Evolutionary conservation across 1,140 invertebrate genomes (phyloP).

Genomic region (Venturia canescens): DNA sequence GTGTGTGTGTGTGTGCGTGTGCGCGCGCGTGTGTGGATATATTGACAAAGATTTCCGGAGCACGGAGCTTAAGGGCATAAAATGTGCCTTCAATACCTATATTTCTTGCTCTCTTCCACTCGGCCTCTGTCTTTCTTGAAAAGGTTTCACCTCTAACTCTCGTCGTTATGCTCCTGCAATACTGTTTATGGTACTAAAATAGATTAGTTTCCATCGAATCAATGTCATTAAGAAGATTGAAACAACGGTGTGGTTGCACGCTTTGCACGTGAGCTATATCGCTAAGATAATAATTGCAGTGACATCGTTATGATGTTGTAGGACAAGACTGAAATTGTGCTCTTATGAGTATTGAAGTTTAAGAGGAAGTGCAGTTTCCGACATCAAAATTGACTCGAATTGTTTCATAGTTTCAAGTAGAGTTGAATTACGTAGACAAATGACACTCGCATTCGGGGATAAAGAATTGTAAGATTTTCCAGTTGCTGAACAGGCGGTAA

Average conservation of each 20-base stretch:
- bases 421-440: no score
- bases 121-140: neutral
- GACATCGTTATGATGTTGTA: no score
- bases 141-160: neutral
- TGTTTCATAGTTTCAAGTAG: no score
- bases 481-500: no score
- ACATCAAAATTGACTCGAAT: no score
- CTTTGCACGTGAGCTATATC: neutral
- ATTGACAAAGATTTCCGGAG: neutral
- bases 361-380: no score
- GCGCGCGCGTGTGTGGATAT: no score
- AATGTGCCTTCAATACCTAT: neutral
- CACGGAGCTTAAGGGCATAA: slow-evolving; percentile 1
- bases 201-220: slow-evolving; percentile 57
- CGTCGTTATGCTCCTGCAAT: slow-evolving; percentile 32
- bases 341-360: no score
- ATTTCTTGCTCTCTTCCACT: neutral
- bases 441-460: no score
- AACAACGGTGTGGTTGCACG: neutral
- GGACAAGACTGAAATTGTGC: no score
- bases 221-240: slow-evolving; percentile 50
- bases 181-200: slow-evolving; percentile 63
- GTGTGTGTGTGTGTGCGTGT: no score
- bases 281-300: neutral
- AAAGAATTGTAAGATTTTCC: no score